A percentile compares a stretch with the other conserved stretches of the same genome.
phyloP scores from a whole-genome alignment of 2,888 invertebrate species.

The Leptinotarsa peninsularis region DNA sequence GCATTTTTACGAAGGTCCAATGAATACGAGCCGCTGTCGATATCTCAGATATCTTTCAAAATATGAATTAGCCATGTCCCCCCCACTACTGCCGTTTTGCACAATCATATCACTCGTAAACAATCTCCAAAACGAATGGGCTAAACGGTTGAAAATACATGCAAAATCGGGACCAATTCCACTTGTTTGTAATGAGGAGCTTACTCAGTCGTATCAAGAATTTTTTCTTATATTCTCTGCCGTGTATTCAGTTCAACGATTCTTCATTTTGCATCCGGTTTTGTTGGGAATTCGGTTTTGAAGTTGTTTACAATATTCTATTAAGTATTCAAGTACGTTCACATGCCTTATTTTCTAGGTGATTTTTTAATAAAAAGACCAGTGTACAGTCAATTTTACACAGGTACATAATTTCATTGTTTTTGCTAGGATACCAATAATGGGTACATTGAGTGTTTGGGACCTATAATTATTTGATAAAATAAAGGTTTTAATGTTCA shows the following conservation, averaged over 20 bases:
- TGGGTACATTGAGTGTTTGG: too few species aligned
- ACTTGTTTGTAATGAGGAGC: constrained; percentile 3
- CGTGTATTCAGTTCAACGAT: constrained; percentile 9
- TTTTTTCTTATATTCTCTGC: constrained; percentile 17
- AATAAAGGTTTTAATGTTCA: too few species aligned
- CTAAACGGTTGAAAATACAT: constrained; percentile 7
- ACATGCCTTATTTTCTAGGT: too few species aligned
- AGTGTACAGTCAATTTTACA: too few species aligned
- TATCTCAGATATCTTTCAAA: background rate
- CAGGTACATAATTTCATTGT: too few species aligned
- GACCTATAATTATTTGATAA: too few species aligned
- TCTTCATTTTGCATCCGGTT: constrained; percentile 8
- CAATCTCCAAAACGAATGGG: constrained; percentile 19
- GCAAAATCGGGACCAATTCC: background rate
- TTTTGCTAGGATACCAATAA: too few species aligned
- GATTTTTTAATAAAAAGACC: too few species aligned
- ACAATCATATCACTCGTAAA: constrained; percentile 15
- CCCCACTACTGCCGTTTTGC: constrained; percentile 17
- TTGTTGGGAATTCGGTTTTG: background rate
- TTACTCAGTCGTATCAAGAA: constrained; percentile 7
- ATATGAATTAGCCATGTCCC: background rate
- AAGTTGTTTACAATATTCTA: background rate
- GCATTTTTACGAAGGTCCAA: background rate
- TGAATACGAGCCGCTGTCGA: background rate
- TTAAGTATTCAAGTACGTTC: background rate